A percentile compares a stretch with the other conserved stretches of the same genome.
These are phyloP conservation scores for Pipistrellus nathusii DNA, from an alignment of 2,797 vertebrate genomes.

Conservation along the genomic window DNA sequence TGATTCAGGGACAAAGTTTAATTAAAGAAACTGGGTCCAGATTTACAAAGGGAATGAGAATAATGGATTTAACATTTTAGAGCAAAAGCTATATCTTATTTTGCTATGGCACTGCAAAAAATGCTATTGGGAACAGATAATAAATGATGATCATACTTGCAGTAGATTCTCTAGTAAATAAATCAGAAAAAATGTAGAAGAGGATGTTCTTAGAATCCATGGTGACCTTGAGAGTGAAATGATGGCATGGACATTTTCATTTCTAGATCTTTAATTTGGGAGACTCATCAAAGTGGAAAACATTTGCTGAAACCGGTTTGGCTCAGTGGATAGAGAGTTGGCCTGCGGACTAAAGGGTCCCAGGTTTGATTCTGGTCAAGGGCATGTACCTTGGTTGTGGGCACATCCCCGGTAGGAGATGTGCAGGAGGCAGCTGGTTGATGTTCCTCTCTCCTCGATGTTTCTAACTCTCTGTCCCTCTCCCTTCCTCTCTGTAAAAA, in stretches of 20 bases:
- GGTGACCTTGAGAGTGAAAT: conserved; percentile 15
- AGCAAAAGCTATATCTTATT: background rate
- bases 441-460: too few relatives aligned
- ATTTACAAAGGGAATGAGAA: background rate
- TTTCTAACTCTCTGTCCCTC: too few relatives aligned
- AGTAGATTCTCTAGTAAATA: background rate
- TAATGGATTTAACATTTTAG: background rate
- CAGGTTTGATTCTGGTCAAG: too few relatives aligned
- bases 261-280: background rate
- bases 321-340: too few relatives aligned
- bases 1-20: background rate
- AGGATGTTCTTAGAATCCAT: background rate
- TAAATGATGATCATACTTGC: background rate
- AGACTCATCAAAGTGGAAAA: background rate
- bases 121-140: background rate
- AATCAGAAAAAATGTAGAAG: background rate
- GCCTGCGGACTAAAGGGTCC: too few relatives aligned
- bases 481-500: too few relatives aligned
- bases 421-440: too few relatives aligned
- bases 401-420: too few relatives aligned
- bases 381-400: too few relatives aligned
- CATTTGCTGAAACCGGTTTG: background rate
- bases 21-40: background rate
- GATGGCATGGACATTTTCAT: background rate
- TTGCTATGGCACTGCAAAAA: background rate